Conservation (phyloP, 2,797 vertebrate genomes). For the Falco naumanni region DNA sequence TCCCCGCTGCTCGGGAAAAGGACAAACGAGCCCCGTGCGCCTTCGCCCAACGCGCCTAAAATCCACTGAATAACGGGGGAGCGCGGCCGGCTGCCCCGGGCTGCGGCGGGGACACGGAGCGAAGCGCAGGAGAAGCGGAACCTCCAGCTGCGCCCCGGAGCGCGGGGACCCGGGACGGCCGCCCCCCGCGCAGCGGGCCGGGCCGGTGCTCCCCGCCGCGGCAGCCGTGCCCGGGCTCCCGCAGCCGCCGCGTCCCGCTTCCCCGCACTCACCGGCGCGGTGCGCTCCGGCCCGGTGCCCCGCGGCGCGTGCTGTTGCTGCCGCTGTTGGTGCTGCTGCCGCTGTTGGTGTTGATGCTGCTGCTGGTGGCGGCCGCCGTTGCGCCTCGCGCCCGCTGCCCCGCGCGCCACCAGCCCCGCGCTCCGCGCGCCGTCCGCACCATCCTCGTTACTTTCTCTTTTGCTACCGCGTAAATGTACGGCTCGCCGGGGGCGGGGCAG, state of each 20-base stretch:
- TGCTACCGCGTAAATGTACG: conserved; percentile 84
- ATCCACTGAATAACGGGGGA: neutral
- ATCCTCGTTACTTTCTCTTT: conserved; percentile 88
- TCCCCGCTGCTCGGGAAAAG: neutral
- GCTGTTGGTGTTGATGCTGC: neutral
- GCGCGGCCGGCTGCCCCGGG: no score
- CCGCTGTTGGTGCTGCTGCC: no score
- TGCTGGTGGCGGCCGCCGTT: neutral
- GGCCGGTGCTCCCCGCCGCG: neutral
- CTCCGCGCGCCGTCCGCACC: neutral
- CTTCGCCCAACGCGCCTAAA: neutral
- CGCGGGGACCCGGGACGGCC: neutral
- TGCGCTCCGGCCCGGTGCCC: neutral
- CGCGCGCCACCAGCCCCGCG: neutral
- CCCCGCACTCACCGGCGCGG: neutral
- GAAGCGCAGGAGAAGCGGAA: neutral
- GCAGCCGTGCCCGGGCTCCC: neutral
- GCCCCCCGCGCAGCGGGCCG: no score
- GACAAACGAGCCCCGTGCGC: neutral
- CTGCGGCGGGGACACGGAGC: neutral
- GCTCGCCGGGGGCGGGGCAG: conserved; percentile 78
- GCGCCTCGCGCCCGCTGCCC: neutral
- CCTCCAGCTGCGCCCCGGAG: neutral
- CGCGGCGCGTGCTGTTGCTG: neutral
- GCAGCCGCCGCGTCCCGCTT: neutral